Evolutionary conservation across 92 coral and sea anemone genomes (phyloP).

Genomic region (Bergia sp.): DNA sequence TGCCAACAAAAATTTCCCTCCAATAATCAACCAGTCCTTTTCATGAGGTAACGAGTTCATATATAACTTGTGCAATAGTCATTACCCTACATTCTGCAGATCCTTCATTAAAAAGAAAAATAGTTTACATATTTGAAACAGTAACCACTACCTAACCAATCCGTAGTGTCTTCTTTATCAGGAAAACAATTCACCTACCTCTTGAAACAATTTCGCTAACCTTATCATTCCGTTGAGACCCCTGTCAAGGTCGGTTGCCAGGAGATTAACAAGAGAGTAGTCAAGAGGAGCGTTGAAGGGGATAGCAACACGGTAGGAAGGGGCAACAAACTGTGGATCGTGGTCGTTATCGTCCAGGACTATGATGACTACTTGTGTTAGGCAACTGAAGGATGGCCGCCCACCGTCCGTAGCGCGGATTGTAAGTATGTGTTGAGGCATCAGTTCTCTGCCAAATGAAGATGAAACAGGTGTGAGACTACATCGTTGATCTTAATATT

Average conservation of each 20-base stretch:
- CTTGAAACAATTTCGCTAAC: slow-evolving; percentile 8
- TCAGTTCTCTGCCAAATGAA: slow-evolving; percentile 44
- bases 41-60: too few relatives aligned
- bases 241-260: slow-evolving; percentile 83
- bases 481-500: too few relatives aligned
- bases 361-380: slow-evolving; percentile 73
- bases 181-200: too few relatives aligned
- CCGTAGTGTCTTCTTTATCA: too few relatives aligned
- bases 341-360: slow-evolving; percentile 89
- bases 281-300: slow-evolving; percentile 72
- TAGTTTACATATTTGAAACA: too few relatives aligned
- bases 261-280: slow-evolving; percentile 57
- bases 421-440: slow-evolving; percentile 75
- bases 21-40: too few relatives aligned
- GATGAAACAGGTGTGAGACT: too few relatives aligned
- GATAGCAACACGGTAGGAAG: slow-evolving; percentile 53
- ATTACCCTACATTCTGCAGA: too few relatives aligned
- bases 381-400: slow-evolving; percentile 61
- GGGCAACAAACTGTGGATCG: slow-evolving; percentile 76
- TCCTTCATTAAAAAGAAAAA: too few relatives aligned
- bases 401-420: slow-evolving; percentile 83
- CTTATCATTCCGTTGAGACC: slow-evolving; percentile 79
- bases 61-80: too few relatives aligned
- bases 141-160: too few relatives aligned
- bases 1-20: too few relatives aligned